A percentile compares a stretch with the other conserved stretches of the same genome.
Evolutionary conservation across 2,888 invertebrate species (phyloP).

Genomic region (Rotaria magnacalcarata): DNA sequence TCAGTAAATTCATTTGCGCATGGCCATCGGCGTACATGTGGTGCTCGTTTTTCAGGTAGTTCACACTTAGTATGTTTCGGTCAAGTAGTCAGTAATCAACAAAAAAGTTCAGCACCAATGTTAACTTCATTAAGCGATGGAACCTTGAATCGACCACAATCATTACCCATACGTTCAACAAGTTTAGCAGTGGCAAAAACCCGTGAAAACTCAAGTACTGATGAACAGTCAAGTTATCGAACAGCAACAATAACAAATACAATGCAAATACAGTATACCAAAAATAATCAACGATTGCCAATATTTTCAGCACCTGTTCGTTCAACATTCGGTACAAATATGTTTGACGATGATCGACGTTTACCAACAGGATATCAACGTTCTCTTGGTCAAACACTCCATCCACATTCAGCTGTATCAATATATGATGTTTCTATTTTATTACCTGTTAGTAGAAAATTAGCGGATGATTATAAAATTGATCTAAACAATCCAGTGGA

Average conservation of each 20-base stretch:
- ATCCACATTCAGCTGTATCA: neutral
- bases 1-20: neutral
- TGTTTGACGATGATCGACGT: neutral
- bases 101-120: neutral
- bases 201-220: neutral
- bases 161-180: neutral
- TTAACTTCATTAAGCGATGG: neutral
- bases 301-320: conserved; percentile 4
- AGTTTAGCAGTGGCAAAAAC: neutral
- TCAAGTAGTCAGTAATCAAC: neutral
- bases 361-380: neutral
- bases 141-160: neutral
- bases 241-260: neutral
- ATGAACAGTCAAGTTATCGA: neutral
- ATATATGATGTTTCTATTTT: conserved; percentile 17
- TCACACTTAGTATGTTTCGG: conserved; percentile 23
- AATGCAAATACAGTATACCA: neutral
- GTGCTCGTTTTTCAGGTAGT: neutral
- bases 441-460: conserved; percentile 16
- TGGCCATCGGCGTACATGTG: neutral
- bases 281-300: neutral
- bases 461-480: conserved; percentile 21
- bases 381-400: neutral
- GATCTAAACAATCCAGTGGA: neutral
- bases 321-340: neutral